Percentiles rank a stretch among this genome's conserved stretches.
Conservation (phyloP, 2,113 vertebrate species). For the Phyllopteryx taeniolatus region DNA sequence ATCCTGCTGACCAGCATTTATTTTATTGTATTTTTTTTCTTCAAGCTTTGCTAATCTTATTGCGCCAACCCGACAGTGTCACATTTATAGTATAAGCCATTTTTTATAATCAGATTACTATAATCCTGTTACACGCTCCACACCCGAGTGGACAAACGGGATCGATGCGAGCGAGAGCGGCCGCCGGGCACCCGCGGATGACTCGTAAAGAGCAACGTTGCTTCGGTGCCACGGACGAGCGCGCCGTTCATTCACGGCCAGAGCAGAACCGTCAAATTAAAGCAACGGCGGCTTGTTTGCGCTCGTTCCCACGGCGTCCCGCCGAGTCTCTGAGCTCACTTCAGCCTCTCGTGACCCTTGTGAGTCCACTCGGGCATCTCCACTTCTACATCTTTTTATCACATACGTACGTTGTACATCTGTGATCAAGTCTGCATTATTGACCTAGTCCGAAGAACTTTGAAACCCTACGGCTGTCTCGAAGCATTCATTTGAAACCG, state of each 20-base stretch:
- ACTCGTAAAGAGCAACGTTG: conserved; percentile 51
- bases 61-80: not conserved
- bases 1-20: not conserved
- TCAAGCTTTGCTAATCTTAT: conserved; percentile 12
- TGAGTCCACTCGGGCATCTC: not conserved
- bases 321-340: conserved; percentile 40
- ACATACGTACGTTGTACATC: not conserved
- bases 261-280: conserved; percentile 46
- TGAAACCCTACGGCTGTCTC: not conserved
- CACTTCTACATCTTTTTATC: not conserved
- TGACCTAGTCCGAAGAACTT: not conserved
- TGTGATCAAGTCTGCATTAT: not conserved
- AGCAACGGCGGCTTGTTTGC: conserved; percentile 56
- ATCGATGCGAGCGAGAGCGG: conserved; percentile 33
- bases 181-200: conserved; percentile 31
- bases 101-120: conserved; percentile 49
- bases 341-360: conserved; percentile 25
- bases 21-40: not conserved
- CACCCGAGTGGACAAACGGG: conserved; percentile 12
- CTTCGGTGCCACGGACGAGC: conserved; percentile 52
- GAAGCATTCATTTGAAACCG: not conserved
- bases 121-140: conserved; percentile 22
- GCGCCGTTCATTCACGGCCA: conserved; percentile 59
- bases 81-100: conserved; percentile 1
- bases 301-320: conserved; percentile 56